A percentile compares a stretch with the other conserved stretches of the same genome.
Conservation (phyloP, 1,140 invertebrate genomes). For the Drosophila repletoides region DNA sequence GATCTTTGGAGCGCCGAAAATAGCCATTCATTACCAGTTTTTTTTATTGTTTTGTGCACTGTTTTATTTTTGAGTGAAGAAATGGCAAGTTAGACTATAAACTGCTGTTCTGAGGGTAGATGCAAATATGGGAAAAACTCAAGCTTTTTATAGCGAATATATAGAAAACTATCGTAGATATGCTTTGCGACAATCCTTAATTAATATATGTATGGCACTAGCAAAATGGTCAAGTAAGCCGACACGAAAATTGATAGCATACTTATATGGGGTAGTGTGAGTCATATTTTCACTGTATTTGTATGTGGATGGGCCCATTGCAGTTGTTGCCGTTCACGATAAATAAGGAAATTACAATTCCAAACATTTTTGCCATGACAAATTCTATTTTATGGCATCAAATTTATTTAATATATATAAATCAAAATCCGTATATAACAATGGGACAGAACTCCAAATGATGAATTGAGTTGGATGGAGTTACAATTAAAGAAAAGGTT, state of each 20-base stretch:
- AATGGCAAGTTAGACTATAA: too few species aligned
- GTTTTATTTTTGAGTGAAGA: too few species aligned
- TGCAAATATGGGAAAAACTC: too few species aligned
- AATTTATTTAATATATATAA: conserved; percentile 79
- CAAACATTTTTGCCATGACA: conserved; percentile 70
- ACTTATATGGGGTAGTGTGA: conserved; percentile 22
- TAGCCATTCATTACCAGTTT: too few species aligned
- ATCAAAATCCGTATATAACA: conserved; percentile 76
- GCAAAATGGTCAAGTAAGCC: conserved; percentile 12
- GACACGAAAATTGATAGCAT: conserved; percentile 36
- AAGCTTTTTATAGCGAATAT: too few species aligned
- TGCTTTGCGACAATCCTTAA: conserved; percentile 46
- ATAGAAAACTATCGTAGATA: neutral
- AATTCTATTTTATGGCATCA: conserved; percentile 76
- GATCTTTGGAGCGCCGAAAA: too few species aligned
- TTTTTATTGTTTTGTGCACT: too few species aligned
- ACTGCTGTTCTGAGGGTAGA: too few species aligned
- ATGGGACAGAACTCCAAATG: conserved; percentile 48
- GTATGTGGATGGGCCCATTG: conserved; percentile 13
- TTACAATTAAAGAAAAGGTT: conserved; percentile 13
- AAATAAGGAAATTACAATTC: conserved; percentile 78
- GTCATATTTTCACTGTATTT: too few species aligned
- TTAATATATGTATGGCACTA: conserved; percentile 54
- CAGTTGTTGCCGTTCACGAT: conserved; percentile 15
- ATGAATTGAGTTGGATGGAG: neutral